Percentiles rank a stretch among this genome's conserved stretches.
These are phyloP conservation scores for Brachionus koreanus DNA, from an alignment of 1,140 invertebrate species.

Conservation along the genomic window DNA sequence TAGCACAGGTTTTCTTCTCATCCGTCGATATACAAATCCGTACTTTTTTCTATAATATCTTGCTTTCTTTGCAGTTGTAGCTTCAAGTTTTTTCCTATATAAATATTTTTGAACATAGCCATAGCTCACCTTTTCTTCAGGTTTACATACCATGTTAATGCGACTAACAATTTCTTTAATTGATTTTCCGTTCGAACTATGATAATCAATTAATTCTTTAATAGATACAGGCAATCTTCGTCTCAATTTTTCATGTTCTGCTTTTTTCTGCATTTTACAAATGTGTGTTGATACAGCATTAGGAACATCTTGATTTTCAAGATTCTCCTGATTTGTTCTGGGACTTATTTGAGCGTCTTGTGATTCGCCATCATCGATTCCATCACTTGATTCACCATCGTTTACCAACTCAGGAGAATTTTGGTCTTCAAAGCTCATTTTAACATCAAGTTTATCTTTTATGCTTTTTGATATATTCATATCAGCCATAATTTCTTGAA, in stretches of 20 bases:
- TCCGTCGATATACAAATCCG: conserved; percentile 39
- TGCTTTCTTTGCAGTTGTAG: conserved; percentile 29
- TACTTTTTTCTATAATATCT: conserved; percentile 39
- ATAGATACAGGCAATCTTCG: conserved; percentile 28
- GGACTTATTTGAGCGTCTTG: background rate
- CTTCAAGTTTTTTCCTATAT: conserved; percentile 39
- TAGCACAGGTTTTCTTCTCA: conserved; percentile 35
- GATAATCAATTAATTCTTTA: conserved; percentile 39
- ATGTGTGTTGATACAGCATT: background rate
- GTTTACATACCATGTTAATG: conserved; percentile 34
- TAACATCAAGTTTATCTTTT: conserved; percentile 16
- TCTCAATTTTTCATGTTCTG: conserved; percentile 36
- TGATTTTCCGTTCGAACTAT: conserved; percentile 36
- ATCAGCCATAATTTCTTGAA: conserved; percentile 7
- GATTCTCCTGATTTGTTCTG: background rate
- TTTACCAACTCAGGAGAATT: background rate
- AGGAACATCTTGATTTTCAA: background rate
- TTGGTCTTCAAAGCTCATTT: conserved; percentile 19
- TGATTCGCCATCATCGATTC: background rate
- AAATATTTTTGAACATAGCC: conserved; percentile 44
- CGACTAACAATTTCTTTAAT: conserved; percentile 42
- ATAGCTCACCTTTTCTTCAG: conserved; percentile 36
- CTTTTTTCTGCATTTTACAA: background rate
- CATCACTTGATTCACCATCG: background rate
- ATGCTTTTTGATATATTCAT: conserved; percentile 16